phyloP scores from a whole-genome alignment of 2,113 vertebrate genomes.

The Danio rerio region GRCz12tu NC_133181.1:40565501-40566000 shows the following conservation, averaged over 20 bases:
- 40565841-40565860: slow-evolving; percentile 6
- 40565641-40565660: slow-evolving; percentile 33
- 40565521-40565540: background rate
- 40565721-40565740: slow-evolving; percentile 20
- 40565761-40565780: slow-evolving; percentile 8
- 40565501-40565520: too few relatives aligned
- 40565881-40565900: slow-evolving; percentile 1
- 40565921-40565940: slow-evolving; percentile 26
- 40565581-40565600: background rate
- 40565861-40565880: slow-evolving; percentile 21
- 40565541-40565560: background rate
- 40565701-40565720: slow-evolving; percentile 13
- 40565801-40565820: background rate
- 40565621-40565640: background rate
- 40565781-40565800: slow-evolving; percentile 26
- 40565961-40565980: slow-evolving; percentile 6
- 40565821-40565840: slow-evolving; percentile 1
- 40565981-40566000: slow-evolving; percentile 37
- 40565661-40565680: slow-evolving; percentile 15
- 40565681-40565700: slow-evolving; percentile 16
- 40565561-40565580: background rate
- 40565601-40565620: slow-evolving; percentile 2
- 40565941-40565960: background rate
- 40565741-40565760: slow-evolving; percentile 3
- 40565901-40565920: slow-evolving; percentile 20